phyloP scores from a whole-genome alignment of 2,888 invertebrate species.

The Leptopilina myrica region DNA sequence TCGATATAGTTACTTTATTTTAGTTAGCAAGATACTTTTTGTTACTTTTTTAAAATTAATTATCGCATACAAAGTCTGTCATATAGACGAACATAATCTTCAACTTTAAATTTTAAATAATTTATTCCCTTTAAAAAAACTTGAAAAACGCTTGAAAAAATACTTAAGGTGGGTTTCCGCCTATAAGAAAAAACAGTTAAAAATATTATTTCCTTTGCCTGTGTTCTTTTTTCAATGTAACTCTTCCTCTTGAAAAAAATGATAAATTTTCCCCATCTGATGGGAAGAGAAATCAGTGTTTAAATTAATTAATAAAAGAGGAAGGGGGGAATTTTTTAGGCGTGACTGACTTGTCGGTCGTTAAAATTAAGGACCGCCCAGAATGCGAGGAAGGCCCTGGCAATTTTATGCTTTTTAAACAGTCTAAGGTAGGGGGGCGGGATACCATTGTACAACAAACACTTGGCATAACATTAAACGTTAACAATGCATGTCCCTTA shows the following conservation, averaged over 20 bases:
- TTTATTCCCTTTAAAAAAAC: too few relatives aligned
- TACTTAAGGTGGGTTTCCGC: too few relatives aligned
- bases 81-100: too few relatives aligned
- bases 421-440: conserved; percentile 43
- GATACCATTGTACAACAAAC: conserved; percentile 36
- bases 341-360: conserved; percentile 57
- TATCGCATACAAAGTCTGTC: too few relatives aligned
- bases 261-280: not conserved
- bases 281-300: not conserved
- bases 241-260: not conserved
- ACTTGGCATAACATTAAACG: conserved; percentile 61
- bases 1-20: too few relatives aligned
- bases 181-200: too few relatives aligned
- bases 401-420: conserved; percentile 56
- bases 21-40: too few relatives aligned
- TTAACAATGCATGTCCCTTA: conserved; percentile 66
- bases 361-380: conserved; percentile 63
- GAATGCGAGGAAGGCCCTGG: conserved; percentile 50
- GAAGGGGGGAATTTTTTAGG: conserved; percentile 50
- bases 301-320: conserved; percentile 66
- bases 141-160: too few relatives aligned
- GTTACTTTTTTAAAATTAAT: too few relatives aligned
- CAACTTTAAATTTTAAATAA: too few relatives aligned
- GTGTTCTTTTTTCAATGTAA: not conserved
- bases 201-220: too few relatives aligned